phyloP scores from a whole-genome alignment of 2,113 vertebrate species.

The Tichodroma muraria region DNA sequence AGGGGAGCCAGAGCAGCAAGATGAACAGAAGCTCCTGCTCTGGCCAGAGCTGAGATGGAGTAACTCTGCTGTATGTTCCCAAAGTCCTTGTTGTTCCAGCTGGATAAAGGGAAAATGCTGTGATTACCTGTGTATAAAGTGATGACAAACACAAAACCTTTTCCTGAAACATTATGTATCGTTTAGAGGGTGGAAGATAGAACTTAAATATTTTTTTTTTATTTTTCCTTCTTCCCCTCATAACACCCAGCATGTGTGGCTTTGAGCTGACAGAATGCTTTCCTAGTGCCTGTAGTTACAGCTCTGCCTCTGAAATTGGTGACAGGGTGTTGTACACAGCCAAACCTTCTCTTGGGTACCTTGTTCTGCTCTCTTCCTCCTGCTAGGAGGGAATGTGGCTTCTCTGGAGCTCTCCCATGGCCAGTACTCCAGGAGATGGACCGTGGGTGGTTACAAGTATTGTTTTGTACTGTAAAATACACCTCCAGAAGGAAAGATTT shows the following conservation, averaged over 20 bases:
- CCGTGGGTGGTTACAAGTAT: neutral
- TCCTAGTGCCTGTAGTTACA: neutral
- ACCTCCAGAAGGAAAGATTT: neutral
- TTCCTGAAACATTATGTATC: neutral
- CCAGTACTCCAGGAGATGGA: neutral
- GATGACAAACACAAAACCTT: neutral
- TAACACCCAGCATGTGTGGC: neutral
- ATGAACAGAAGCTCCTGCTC: neutral
- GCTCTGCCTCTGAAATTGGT: neutral
- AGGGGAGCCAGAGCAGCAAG: neutral
- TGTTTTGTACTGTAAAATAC: neutral
- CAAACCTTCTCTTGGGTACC: accelerated
- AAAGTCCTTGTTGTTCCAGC: neutral
- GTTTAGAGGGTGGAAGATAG: neutral
- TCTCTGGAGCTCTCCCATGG: accelerated
- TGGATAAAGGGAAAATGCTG: neutral
- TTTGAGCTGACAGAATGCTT: neutral
- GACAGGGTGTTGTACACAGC: neutral
- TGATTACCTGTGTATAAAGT: neutral
- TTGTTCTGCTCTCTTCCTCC: neutral
- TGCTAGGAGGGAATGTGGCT: neutral
- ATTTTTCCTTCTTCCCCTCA: neutral
- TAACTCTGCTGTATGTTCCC: neutral
- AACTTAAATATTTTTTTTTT: neutral
- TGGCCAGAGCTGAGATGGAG: neutral